These are phyloP conservation scores for Eutolmus rufibarbis DNA, from an alignment of 2,888 invertebrate species.

Conservation along the genomic window DNA sequence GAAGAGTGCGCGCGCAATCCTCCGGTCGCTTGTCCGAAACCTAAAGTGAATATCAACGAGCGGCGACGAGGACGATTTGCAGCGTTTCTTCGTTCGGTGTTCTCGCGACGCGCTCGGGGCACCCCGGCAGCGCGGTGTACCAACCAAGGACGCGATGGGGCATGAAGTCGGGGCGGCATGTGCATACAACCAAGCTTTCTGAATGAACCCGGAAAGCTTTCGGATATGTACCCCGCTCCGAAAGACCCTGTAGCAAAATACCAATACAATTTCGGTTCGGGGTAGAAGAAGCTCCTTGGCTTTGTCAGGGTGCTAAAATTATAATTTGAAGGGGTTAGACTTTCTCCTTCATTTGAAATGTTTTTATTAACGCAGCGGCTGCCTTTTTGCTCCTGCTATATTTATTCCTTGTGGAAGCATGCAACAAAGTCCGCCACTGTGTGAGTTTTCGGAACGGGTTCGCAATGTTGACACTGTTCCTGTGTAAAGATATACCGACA, in stretches of 20 bases:
- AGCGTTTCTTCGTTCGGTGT: not conserved
- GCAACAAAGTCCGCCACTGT: slow-evolving; percentile 34
- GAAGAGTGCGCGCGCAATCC: slow-evolving; percentile 35
- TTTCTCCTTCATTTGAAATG: slow-evolving; percentile 16
- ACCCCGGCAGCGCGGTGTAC: not conserved
- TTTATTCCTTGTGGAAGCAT: slow-evolving; percentile 26
- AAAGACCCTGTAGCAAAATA: not conserved
- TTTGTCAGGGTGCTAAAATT: slow-evolving; percentile 14
- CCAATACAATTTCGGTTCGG: not conserved
- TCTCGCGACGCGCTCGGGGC: not conserved
- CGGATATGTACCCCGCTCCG: not conserved
- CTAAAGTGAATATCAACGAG: not conserved
- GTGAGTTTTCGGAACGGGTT: slow-evolving; percentile 18
- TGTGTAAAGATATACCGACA: slow-evolving; percentile 46
- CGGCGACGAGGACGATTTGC: not conserved
- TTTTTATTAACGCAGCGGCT: slow-evolving; percentile 21
- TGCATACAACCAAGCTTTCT: not conserved
- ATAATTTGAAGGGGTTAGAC: slow-evolving; percentile 33
- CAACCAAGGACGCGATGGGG: not conserved
- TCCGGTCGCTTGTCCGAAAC: slow-evolving; percentile 13
- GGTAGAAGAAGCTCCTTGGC: not conserved
- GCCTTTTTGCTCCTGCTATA: slow-evolving; percentile 19
- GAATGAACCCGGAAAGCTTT: slow-evolving; percentile 16
- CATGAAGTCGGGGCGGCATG: not conserved
- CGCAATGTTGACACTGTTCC: slow-evolving; percentile 36